Evolutionary conservation across 2,888 invertebrate genomes (phyloP), one percentile per base, ranked within the genome.

Genomic region (Eupelmus urozonus): DNA sequence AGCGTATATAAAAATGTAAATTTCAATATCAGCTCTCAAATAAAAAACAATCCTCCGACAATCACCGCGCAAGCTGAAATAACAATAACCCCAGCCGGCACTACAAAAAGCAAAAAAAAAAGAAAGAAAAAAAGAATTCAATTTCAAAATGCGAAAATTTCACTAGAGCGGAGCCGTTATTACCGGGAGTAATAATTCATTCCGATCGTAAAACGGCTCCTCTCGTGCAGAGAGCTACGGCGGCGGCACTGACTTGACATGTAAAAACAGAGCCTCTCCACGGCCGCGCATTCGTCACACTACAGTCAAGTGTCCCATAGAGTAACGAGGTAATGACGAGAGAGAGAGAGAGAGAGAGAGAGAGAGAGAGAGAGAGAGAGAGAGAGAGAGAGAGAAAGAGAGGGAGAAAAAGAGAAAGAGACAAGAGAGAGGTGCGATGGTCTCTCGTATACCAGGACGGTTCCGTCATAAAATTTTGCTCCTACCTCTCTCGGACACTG

Each of bases 291-390:
- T 71, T 49, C 60, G 71, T 62, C 60, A 71, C 60, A 51, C 60
- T 34, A n/a, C 29, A 51, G 53, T 53, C 63, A 18, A 62, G 72
- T 55, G 42, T 63, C 63, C 72, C 62, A 27, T 25, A 20, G 53
- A 18, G 53, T 53, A 63, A 72, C 72, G 42, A 72, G 62, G 51
- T 60, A 72, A 62, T 72, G 72, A 55, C 63, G 72, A 23, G 23
- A 49, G 23, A 27, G 53, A 51, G n/a, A 51, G 42, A 42, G 25
- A 25, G 53, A 66, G 66, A 40, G 42, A 42, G 40, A 11, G 57
- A 53, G 53, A 23, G 59, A 34, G n/a, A 9, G 29, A 27, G 13
- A 27, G 57, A 57, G 53, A n/a, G 53, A 53, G 20, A 20, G n/a
- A 0, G 62, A 3, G 40, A 18, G 18, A 23, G 29, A 60, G 25